Evolutionary conservation across 1,140 invertebrate species (phyloP).

Genomic region (Marisa cornuarietis): DNA sequence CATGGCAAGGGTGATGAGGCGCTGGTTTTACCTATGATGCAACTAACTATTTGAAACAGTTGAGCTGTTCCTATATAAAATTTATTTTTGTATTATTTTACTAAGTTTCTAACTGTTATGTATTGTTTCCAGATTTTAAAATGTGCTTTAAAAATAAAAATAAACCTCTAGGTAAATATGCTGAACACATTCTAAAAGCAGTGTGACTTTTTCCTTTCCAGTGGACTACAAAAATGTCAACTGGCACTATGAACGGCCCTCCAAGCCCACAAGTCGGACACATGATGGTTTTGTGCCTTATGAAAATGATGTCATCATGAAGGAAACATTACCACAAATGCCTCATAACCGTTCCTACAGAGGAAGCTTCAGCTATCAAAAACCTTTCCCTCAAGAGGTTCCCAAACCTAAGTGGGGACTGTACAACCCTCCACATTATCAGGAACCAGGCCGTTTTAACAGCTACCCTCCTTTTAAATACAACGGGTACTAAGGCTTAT

Average conservation of each 20-base stretch:
- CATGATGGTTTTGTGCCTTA: conserved; percentile 51
- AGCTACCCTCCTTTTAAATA: conserved; percentile 58
- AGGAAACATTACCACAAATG: conserved; percentile 48
- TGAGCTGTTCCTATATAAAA: too few relatives aligned
- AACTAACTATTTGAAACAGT: too few relatives aligned
- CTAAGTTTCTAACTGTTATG: neutral
- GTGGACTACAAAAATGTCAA: conserved; percentile 60
- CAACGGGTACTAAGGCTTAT: conserved; percentile 31
- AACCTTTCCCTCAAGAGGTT: conserved; percentile 51
- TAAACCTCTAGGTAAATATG: neutral
- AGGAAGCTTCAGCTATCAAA: conserved; percentile 46
- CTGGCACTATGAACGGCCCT: conserved; percentile 58
- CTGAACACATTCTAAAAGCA: neutral
- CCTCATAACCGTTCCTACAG: conserved; percentile 49
- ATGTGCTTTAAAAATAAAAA: neutral
- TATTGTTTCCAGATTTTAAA: neutral
- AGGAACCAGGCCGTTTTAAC: conserved; percentile 50
- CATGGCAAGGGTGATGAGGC: too few relatives aligned
- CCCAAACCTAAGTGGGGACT: conserved; percentile 59
- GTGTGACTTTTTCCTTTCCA: conserved; percentile 31
- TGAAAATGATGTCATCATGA: conserved; percentile 54
- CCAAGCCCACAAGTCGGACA: conserved; percentile 53
- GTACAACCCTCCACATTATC: conserved; percentile 55
- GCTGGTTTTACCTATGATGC: too few relatives aligned
- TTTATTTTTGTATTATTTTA: too few relatives aligned